phyloP scores from a whole-genome alignment of 2,888 invertebrate species.

The Hyposoter didymator region DNA sequence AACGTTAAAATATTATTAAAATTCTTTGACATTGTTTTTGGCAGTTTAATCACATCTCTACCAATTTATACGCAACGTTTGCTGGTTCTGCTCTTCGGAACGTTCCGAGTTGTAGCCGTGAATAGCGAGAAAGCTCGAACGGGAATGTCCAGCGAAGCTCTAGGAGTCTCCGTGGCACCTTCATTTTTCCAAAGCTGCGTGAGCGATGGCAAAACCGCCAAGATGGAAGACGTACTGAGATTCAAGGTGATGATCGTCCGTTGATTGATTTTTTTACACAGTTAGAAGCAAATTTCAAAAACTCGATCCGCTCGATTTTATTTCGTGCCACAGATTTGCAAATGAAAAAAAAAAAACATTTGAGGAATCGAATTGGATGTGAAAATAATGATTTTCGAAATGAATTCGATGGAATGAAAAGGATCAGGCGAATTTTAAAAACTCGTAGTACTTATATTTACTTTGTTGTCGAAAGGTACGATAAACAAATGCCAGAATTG shows the following conservation, averaged over 20 bases:
- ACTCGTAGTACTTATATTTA: background rate
- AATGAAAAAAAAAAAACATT: background rate
- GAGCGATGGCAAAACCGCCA: conserved; percentile 96
- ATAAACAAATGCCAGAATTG: conserved; percentile 5
- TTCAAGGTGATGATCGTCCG: conserved; percentile 89
- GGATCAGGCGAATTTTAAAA: background rate
- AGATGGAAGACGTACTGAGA: conserved; percentile 97
- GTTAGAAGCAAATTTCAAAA: background rate
- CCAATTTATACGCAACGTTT: conserved; percentile 96
- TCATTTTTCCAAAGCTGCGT: conserved; percentile 98
- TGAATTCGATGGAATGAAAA: background rate
- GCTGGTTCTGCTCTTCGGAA: conserved; percentile 97
- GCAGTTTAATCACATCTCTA: conserved; percentile 94
- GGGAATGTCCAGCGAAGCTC: conserved; percentile 97
- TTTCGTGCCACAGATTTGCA: background rate
- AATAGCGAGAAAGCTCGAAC: conserved; percentile 95
- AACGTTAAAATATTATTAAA: background rate
- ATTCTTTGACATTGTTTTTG: background rate
- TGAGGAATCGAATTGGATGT: background rate
- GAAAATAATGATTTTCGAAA: background rate
- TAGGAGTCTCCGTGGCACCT: conserved; percentile 97
- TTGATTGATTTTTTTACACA: background rate
- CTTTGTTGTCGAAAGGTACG: background rate
- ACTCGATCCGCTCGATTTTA: conserved; percentile 28
- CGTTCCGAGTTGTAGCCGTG: conserved; percentile 97